Evolutionary conservation across 2,888 invertebrate genomes (phyloP).

Genomic region (Coleophora deauratella): DNA sequence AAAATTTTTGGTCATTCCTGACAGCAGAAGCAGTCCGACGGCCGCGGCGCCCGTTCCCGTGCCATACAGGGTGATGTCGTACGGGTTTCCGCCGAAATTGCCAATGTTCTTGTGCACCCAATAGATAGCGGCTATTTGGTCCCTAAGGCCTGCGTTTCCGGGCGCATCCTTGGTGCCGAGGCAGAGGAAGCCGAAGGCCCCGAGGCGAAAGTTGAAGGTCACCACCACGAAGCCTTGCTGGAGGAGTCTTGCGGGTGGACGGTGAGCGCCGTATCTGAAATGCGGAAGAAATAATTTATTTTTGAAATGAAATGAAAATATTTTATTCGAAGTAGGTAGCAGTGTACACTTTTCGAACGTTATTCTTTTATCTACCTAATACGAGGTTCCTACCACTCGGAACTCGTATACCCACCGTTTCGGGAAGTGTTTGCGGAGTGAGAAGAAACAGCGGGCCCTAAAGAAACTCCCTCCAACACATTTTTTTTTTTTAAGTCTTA

Average conservation of each 20-base stretch:
- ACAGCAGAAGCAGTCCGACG: constrained; percentile 44
- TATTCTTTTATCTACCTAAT: too few relatives aligned
- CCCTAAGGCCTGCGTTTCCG: constrained; percentile 61
- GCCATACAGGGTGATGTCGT: constrained; percentile 51
- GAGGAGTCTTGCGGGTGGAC: constrained; percentile 36
- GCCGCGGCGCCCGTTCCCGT: constrained; percentile 50
- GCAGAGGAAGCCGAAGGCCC: constrained; percentile 58
- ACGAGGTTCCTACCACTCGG: too few relatives aligned
- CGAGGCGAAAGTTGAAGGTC: constrained; percentile 57
- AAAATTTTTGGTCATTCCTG: constrained; percentile 39
- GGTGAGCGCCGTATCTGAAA: constrained; percentile 52
- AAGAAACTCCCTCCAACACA: too few relatives aligned
- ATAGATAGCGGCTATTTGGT: constrained; percentile 54
- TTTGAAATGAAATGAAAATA: too few relatives aligned
- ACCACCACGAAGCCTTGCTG: constrained; percentile 40
- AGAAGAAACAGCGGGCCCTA: too few relatives aligned
- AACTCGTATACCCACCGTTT: too few relatives aligned
- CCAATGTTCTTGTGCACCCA: constrained; percentile 59
- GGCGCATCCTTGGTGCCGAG: constrained; percentile 38
- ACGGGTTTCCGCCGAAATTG: constrained; percentile 51
- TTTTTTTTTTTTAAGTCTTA: too few relatives aligned
- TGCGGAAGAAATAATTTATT: not conserved
- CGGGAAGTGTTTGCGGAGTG: too few relatives aligned
- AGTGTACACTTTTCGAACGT: too few relatives aligned
- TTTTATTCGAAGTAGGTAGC: too few relatives aligned